A percentile compares a stretch with the other conserved stretches of the same genome.
Conservation (phyloP, 2,888 invertebrate species). For the Apotomis turbidana region DNA sequence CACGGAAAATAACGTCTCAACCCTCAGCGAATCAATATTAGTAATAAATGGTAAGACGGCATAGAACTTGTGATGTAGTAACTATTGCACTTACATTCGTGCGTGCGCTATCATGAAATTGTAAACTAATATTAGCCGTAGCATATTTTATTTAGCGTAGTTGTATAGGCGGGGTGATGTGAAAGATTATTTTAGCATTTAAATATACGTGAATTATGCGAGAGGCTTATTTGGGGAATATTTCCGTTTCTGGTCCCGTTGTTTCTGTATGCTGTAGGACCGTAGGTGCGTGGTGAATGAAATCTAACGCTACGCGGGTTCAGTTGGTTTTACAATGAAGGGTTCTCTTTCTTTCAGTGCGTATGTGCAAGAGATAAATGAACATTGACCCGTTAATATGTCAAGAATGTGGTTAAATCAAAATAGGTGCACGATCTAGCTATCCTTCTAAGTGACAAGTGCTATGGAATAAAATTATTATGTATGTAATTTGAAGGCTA, state of each 20-base stretch:
- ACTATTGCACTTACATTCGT: conserved; percentile 45
- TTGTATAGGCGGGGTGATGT: conserved; percentile 61
- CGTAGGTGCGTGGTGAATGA: conserved; percentile 10
- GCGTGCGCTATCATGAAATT: conserved; percentile 51
- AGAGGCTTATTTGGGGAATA: conserved; percentile 66
- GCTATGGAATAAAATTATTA: too few species aligned
- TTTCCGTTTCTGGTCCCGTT: conserved; percentile 50
- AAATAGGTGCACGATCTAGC: too few species aligned
- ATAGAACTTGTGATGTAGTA: conserved; percentile 55
- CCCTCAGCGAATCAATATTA: background rate
- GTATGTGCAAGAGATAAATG: too few species aligned
- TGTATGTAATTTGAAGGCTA: too few species aligned
- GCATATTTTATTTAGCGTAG: conserved; percentile 49
- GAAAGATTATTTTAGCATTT: conserved; percentile 69
- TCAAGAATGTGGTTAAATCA: too few species aligned
- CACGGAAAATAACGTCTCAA: background rate
- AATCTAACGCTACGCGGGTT: conserved; percentile 12
- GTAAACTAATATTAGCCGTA: conserved; percentile 59
- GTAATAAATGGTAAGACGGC: conserved; percentile 39
- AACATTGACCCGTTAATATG: too few species aligned
- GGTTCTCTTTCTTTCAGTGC: background rate
- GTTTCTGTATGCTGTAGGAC: conserved; percentile 35
- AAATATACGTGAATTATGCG: conserved; percentile 56
- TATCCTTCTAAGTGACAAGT: too few species aligned
- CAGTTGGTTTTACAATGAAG: background rate